Evolutionary conservation across 2,797 vertebrate species (phyloP).

Genomic region (Crenuchus spilurus): DNA sequence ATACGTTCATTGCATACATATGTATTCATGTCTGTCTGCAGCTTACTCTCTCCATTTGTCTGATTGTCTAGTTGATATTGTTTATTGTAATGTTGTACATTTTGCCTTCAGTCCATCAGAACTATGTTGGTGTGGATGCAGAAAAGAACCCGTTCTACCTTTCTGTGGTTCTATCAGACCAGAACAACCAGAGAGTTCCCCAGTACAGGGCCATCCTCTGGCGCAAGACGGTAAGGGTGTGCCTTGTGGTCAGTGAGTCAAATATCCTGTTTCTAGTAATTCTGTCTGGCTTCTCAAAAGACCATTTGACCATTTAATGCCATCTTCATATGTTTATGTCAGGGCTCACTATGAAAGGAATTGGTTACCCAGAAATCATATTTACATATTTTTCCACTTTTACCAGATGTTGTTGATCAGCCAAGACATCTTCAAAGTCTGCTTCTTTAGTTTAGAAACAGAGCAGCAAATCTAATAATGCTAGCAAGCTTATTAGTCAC

Average conservation of each 20-base stretch:
- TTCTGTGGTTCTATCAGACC: conserved; percentile 96
- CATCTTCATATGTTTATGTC: neutral
- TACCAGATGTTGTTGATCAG: too few relatives aligned
- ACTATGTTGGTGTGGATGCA: conserved; percentile 92
- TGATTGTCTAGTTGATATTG: neutral
- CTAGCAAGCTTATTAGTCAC: too few relatives aligned
- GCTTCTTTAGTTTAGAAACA: too few relatives aligned
- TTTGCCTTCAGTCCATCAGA: conserved; percentile 89
- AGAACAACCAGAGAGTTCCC: conserved; percentile 95
- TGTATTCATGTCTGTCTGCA: neutral
- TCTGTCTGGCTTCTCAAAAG: neutral
- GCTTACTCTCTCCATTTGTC: neutral
- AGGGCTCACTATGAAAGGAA: too few relatives aligned
- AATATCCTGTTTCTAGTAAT: neutral
- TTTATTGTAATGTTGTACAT: neutral
- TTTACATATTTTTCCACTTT: too few relatives aligned
- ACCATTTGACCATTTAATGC: neutral
- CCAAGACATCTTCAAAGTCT: too few relatives aligned
- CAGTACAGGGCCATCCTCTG: conserved; percentile 97
- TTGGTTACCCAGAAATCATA: too few relatives aligned
- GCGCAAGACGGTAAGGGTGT: conserved; percentile 87
- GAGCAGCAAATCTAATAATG: too few relatives aligned
- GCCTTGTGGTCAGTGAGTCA: conserved; percentile 14
- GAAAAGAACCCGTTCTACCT: conserved; percentile 98
- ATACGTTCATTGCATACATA: neutral